Conservation (phyloP, 92 coral and sea anemone genomes). For the Plumapathes pennacea region DNA sequence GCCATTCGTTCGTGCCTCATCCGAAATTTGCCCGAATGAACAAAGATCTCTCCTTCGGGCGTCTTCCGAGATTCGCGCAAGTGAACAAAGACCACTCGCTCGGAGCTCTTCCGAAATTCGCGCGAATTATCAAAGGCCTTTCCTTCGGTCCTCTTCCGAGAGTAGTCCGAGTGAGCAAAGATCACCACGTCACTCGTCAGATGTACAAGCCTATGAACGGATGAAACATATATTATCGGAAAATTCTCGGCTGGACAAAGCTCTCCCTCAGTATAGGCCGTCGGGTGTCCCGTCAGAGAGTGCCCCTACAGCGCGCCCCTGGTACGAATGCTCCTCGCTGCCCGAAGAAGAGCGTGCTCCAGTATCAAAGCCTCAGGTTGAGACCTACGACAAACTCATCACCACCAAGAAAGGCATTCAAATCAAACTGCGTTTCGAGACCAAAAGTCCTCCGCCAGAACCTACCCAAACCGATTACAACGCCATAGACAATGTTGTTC, state of each 20-base stretch:
- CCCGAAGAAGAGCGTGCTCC: constrained; percentile 68
- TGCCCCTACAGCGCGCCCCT: constrained; percentile 32
- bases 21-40: too few relatives aligned
- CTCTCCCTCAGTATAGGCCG: too few relatives aligned
- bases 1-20: too few relatives aligned
- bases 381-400: constrained; percentile 35
- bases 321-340: constrained; percentile 72
- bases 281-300: constrained; percentile 24
- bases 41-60: too few relatives aligned
- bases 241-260: too few relatives aligned
- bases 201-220: too few relatives aligned
- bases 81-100: too few relatives aligned
- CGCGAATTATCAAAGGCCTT: too few relatives aligned
- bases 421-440: constrained; percentile 43
- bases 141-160: constrained; percentile 12
- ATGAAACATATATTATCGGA: too few relatives aligned
- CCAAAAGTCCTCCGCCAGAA: constrained; percentile 15
- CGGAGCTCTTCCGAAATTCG: too few relatives aligned
- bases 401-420: constrained; percentile 62
- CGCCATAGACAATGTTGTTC: constrained; percentile 8
- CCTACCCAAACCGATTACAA: constrained; percentile 7
- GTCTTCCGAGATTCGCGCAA: too few relatives aligned
- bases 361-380: constrained; percentile 6
- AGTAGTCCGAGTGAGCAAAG: constrained; percentile 13
- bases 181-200: too few relatives aligned